These are phyloP conservation scores for Empidonax alnorum DNA, from an alignment of 2,113 vertebrate species.

Conservation along the genomic window DNA sequence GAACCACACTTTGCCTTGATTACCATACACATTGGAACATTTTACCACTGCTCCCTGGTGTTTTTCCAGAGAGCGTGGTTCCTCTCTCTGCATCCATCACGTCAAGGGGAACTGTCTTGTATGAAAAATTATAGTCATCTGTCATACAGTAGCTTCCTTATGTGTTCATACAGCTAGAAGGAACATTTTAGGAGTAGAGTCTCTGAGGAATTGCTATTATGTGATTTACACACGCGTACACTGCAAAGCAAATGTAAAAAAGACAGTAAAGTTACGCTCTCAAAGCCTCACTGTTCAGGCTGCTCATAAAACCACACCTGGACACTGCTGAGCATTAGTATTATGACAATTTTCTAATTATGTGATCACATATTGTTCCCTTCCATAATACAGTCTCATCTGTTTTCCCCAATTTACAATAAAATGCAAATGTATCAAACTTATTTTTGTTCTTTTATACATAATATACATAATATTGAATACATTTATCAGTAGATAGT, in stretches of 20 bases:
- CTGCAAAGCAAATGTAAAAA: constrained; percentile 14
- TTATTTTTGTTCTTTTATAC: constrained; percentile 27
- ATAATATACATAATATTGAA: neutral
- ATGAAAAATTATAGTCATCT: constrained; percentile 59
- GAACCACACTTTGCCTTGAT: constrained; percentile 49
- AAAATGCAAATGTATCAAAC: neutral
- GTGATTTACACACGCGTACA: neutral
- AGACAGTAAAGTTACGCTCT: constrained; percentile 1
- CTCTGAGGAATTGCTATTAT: constrained; percentile 6
- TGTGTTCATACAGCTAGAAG: constrained; percentile 21
- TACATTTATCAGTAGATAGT: constrained; percentile 11
- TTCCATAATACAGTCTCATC: constrained; percentile 6
- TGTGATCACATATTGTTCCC: constrained; percentile 12
- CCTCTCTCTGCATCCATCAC: constrained; percentile 47
- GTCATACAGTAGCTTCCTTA: constrained; percentile 32
- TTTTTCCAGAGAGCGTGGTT: constrained; percentile 2
- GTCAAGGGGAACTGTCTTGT: constrained; percentile 42
- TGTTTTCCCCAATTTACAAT: constrained; percentile 35
- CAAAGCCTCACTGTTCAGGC: neutral
- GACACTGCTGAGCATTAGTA: neutral
- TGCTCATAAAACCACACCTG: constrained; percentile 38
- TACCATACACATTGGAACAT: constrained; percentile 43
- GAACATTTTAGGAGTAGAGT: neutral
- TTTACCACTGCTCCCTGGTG: constrained; percentile 36
- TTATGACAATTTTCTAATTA: constrained; percentile 17